Conservation (phyloP, 1,140 invertebrate genomes). For the Cephus cinctus region DNA sequence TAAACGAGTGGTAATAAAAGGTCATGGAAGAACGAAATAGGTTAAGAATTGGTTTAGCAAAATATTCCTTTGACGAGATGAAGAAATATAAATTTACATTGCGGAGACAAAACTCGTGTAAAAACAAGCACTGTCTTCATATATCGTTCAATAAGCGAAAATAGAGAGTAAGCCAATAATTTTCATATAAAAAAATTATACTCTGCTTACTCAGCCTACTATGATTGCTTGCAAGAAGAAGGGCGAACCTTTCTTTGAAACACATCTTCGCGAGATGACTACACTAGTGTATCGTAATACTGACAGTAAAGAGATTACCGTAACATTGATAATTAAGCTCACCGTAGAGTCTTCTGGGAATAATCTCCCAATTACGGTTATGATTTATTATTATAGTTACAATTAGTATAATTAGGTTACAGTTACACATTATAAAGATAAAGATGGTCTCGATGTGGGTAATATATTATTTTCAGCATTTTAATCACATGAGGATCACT, state of each 20-base stretch:
- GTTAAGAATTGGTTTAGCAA: too few relatives aligned
- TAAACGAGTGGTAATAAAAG: too few relatives aligned
- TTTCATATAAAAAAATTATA: constrained; percentile 15
- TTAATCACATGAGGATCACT: too few relatives aligned
- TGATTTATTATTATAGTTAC: constrained; percentile 5
- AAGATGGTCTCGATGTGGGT: too few relatives aligned
- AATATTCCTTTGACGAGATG: too few relatives aligned
- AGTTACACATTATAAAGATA: too few relatives aligned
- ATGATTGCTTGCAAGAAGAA: constrained; percentile 14
- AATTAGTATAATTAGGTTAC: background rate
- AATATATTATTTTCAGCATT: too few relatives aligned
- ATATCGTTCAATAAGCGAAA: too few relatives aligned
- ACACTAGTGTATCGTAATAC: constrained; percentile 52
- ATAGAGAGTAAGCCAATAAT: constrained; percentile 3
- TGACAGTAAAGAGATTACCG: constrained; percentile 54
- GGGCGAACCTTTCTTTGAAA: constrained; percentile 16
- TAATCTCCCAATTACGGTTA: constrained; percentile 17
- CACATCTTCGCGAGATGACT: constrained; percentile 39
- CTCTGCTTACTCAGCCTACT: constrained; percentile 35
- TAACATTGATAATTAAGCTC: constrained; percentile 28
- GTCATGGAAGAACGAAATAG: too few relatives aligned
- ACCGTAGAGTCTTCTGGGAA: constrained; percentile 9
- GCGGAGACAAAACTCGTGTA: too few relatives aligned
- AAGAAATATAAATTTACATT: too few relatives aligned
- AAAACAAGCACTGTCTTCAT: too few relatives aligned